Evolutionary conservation across 2,888 invertebrate species (phyloP).

Genomic region (Phengaris arion): DNA sequence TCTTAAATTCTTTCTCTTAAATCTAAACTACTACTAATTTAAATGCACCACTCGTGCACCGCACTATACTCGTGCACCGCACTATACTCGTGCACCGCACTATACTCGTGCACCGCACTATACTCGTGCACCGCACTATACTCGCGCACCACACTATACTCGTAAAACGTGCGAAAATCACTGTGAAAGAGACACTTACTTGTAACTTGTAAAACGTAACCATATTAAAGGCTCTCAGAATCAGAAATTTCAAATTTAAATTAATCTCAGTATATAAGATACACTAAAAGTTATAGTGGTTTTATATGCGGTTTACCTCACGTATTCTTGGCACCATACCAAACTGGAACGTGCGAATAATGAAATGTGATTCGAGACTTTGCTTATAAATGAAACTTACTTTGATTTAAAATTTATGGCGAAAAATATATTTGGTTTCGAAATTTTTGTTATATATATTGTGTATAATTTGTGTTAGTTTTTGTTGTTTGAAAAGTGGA

Average conservation of each 20-base stretch:
- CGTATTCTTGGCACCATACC: conserved; percentile 28
- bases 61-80: too few relatives aligned
- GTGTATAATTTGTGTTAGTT: too few relatives aligned
- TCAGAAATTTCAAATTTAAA: conserved; percentile 23
- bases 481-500: too few relatives aligned
- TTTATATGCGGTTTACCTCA: conserved; percentile 29
- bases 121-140: too few relatives aligned
- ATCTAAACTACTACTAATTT: too few relatives aligned
- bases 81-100: too few relatives aligned
- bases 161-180: background rate
- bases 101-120: too few relatives aligned
- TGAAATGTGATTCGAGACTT: conserved; percentile 28
- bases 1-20: too few relatives aligned
- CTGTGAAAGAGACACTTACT: background rate
- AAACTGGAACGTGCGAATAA: conserved; percentile 27
- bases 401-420: conserved; percentile 24
- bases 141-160: too few relatives aligned
- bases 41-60: too few relatives aligned
- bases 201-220: conserved; percentile 14
- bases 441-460: too few relatives aligned
- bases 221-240: conserved; percentile 14
- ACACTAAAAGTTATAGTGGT: conserved; percentile 27
- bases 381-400: conserved; percentile 27
- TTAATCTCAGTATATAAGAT: conserved; percentile 25
- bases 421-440: conserved; percentile 15